Base-by-base conservation (phyloP, 2,888 invertebrate species). In the Girardia tigrina region DNA sequence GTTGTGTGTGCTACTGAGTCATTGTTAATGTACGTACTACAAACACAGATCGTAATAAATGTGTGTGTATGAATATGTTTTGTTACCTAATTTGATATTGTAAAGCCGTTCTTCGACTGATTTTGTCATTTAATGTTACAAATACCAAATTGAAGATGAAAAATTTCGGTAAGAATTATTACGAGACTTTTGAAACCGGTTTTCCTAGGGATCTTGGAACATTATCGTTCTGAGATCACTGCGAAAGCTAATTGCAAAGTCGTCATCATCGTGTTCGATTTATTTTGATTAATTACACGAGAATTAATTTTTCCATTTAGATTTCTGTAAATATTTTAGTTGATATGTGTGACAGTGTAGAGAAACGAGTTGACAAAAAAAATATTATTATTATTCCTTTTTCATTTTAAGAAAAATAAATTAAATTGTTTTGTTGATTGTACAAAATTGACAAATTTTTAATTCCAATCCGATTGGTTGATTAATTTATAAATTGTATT, bases 211-310 rank as follows among this genome's bases (percentile, higher is more conserved):
- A 56, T 56, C 56, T 56, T 56, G 23, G 56, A 56, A 6, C n/a
- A n/a, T 20, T 56, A 8, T 56, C 23, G 2, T 20, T 56, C 56
- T 56, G 56, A 56, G 56, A 56, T 56, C 56, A 56, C 56, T 56
- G 56, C 56, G 56, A 56, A 56, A 56, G 56, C 56, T 56, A 23
- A 56, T 56, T 56, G 23, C 23, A n/a, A 56, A 56, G 56, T 56
- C 56, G n/a, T 56, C 23, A 56, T 20, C 56, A 20, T 56, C 56
- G 2, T 36, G 16, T 16, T 36, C 16, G 16, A 36, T n/a, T n/a
- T n/a, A n/a, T n/a, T n/a, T n/a, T n/a, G n/a, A n/a, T n/a, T n/a
- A n/a, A n/a, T n/a, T n/a, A n/a, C n/a, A n/a, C n/a, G n/a, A n/a
- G n/a, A n/a, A n/a, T n/a, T n/a, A n/a, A n/a, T n/a, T n/a, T n/a